These are phyloP conservation scores for Zapornia atra DNA, from an alignment of 2,113 vertebrate species.

Conservation along the genomic window DNA sequence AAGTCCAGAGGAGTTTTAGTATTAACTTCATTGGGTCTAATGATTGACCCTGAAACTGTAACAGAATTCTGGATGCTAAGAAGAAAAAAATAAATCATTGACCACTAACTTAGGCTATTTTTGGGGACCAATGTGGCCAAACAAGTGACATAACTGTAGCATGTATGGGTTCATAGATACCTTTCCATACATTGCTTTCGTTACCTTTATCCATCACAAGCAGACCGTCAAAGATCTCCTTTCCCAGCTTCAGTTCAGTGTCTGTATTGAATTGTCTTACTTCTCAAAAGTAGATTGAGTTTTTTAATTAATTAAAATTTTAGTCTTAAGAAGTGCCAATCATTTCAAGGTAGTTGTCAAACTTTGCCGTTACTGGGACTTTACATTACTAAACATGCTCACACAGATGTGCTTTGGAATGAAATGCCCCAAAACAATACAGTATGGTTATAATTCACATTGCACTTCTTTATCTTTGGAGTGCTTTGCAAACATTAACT, in stretches of 20 bases:
- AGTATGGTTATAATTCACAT: background rate
- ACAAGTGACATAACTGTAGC: background rate
- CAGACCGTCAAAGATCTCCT: background rate
- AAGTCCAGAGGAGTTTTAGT: background rate
- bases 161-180: background rate
- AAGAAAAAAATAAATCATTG: background rate
- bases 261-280: background rate
- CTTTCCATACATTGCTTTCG: background rate
- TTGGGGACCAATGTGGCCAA: background rate
- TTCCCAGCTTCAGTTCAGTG: background rate
- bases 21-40: background rate
- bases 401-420: background rate
- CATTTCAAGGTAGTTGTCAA: background rate
- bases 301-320: background rate
- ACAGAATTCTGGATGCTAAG: background rate
- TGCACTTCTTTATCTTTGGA: background rate
- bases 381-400: background rate
- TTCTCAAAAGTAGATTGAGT: background rate
- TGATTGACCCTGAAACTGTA: background rate
- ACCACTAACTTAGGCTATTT: background rate
- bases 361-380: background rate
- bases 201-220: background rate
- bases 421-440: background rate
- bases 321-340: background rate
- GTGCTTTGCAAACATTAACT: slow-evolving; percentile 34